These are phyloP conservation scores for Drosophila varians DNA, from an alignment of 1,140 invertebrate species.

Conservation along the genomic window DNA sequence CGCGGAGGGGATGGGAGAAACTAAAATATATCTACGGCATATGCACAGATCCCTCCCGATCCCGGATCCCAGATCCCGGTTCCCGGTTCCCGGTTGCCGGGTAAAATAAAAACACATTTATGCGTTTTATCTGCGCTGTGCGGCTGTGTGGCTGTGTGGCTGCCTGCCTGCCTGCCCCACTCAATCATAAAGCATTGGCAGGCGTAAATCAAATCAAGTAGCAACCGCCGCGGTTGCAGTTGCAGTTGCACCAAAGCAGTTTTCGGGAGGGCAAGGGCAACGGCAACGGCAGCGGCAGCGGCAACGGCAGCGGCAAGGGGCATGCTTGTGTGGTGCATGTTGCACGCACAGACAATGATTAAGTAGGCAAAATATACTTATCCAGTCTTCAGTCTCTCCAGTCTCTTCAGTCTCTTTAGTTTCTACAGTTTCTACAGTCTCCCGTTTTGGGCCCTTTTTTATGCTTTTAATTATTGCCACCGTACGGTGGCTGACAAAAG, in stretches of 20 bases:
- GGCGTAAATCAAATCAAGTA: slow-evolving; percentile 82
- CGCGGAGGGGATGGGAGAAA: slow-evolving; percentile 30
- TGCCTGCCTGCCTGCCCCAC: slow-evolving; percentile 47
- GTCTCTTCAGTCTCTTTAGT: too few species aligned
- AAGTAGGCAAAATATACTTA: slow-evolving; percentile 72
- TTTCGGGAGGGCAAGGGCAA: neutral
- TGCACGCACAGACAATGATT: slow-evolving; percentile 81
- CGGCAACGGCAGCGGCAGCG: neutral
- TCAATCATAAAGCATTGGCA: slow-evolving; percentile 82
- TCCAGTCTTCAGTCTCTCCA: neutral
- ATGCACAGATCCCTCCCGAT: slow-evolving; percentile 42
- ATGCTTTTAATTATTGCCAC: slow-evolving; percentile 82
- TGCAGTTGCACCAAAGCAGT: too few species aligned
- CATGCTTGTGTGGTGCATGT: slow-evolving; percentile 72
- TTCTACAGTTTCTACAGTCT: too few species aligned
- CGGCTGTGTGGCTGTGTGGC: neutral
- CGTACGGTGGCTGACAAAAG: slow-evolving; percentile 76
- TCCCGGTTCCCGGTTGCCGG: slow-evolving; percentile 10
- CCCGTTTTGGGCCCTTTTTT: slow-evolving; percentile 42
- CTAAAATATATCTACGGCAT: slow-evolving; percentile 69
- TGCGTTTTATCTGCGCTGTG: slow-evolving; percentile 27
- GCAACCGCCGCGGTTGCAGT: slow-evolving; percentile 48
- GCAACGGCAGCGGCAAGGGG: slow-evolving; percentile 2
- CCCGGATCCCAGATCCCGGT: neutral
- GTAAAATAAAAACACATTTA: slow-evolving; percentile 74